Percentiles rank a stretch among this genome's conserved stretches.
phyloP scores from a whole-genome alignment of 2,113 vertebrate species.

The Aphyosemion australe region DNA sequence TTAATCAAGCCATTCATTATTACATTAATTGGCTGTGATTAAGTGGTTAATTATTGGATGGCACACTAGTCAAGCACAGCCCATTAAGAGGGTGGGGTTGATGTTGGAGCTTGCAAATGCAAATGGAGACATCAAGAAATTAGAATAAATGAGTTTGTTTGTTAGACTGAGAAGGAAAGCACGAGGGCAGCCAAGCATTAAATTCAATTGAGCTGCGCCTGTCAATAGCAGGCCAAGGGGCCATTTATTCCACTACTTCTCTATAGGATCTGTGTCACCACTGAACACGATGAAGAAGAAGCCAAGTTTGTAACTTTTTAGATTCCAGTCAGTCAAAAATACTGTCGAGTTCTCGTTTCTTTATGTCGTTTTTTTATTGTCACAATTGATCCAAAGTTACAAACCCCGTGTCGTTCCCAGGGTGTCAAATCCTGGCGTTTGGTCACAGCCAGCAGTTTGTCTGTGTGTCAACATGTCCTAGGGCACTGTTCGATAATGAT shows the following conservation, averaged over 20 bases:
- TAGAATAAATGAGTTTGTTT: conserved; percentile 69
- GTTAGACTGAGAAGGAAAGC: conserved; percentile 43
- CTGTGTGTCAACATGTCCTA: not conserved
- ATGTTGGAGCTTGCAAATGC: conserved; percentile 40
- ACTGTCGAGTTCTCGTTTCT: not conserved
- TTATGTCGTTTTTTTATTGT: not conserved
- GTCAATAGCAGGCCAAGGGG: conserved; percentile 57
- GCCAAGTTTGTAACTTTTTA: not conserved
- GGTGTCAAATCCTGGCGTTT: not conserved
- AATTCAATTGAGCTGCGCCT: conserved; percentile 62
- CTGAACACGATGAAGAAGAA: conserved; percentile 57
- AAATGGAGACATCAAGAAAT: conserved; percentile 63
- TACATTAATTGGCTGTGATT: conserved; percentile 67
- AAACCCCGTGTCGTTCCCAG: not conserved
- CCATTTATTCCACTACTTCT: conserved; percentile 61
- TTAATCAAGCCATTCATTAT: conserved; percentile 61
- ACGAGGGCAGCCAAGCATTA: conserved; percentile 67
- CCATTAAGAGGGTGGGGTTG: conserved; percentile 40
- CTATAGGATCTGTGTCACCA: conserved; percentile 50
- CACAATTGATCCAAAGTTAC: not conserved
- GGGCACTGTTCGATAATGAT: not conserved
- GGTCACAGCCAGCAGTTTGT: not conserved
- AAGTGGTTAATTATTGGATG: conserved; percentile 60
- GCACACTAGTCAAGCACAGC: conserved; percentile 30
- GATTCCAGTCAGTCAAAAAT: not conserved